Base-by-base conservation (phyloP, 2,113 vertebrate species). In the Bostrychus sinensis region DNA sequence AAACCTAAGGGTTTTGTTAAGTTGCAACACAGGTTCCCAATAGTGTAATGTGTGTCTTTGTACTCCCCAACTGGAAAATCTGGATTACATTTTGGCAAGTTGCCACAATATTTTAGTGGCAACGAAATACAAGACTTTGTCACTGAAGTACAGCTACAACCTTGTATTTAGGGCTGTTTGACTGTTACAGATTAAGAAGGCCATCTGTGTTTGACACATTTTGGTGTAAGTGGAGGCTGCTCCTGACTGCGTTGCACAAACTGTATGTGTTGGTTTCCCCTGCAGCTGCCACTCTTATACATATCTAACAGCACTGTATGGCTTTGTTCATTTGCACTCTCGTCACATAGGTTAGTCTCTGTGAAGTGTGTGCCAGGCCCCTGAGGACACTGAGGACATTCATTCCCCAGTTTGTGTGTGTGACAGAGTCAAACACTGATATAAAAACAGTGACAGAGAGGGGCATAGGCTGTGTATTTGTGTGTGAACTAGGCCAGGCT, bases 351-450 rank as follows among this genome's bases (percentile, higher is more conserved):
- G 80, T 82, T 85, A 41, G 78, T 80, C 73, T 84, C 81, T 77
- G 83, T 86, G 86, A 90, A 88, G 86, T 82, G 65, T 67, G 76
- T 88, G 82, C 88, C 88, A 82, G 71, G 50, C 75, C 85, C 86
- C 78, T 54, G 43, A 85, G 89, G 86, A 83, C 81, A 68, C 77
- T 46, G 89, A 89, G 89, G 86, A 83, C 89, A 84, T 85, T 88
- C 72, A 83, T 69, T 82, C 83, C 77, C 75, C 39, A 51, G 65
- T 81, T 66, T 70, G 67, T 11, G 37, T 56, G 30, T 66, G 64
- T 66, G 66, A 57, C 58, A 13, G 54, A 54, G 30, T 58, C 20
- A 55, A 62, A 38, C 57, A 70, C 48, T 8, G 60, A 70, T 73
- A 78, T 66, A 72, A 80, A 79, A 56, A 57, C 54, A 62, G 59